Percentiles rank a stretch among this genome's conserved stretches.
These are phyloP conservation scores for Smittia aterrima DNA, from an alignment of 2,888 invertebrate species.

Conservation along the genomic window DNA sequence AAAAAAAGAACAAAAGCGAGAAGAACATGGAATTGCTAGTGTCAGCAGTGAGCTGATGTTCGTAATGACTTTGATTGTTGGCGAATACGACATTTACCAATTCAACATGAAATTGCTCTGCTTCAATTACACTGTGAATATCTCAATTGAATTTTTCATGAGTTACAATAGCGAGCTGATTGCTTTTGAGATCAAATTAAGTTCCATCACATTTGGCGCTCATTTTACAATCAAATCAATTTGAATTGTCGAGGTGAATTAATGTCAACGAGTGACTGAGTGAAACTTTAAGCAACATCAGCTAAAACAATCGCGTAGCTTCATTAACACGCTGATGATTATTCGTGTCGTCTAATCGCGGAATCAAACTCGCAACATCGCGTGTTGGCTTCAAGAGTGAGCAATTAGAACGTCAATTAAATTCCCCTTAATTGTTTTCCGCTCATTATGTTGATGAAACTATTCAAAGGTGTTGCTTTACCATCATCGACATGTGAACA, in stretches of 20 bases:
- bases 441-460: no score
- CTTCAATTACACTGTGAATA: background rate
- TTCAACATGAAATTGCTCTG: conserved; percentile 27
- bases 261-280: no score
- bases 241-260: background rate
- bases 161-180: background rate
- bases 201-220: background rate
- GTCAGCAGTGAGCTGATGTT: background rate
- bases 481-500: no score
- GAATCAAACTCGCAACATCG: no score
- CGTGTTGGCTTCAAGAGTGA: no score
- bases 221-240: conserved; percentile 3
- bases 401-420: no score
- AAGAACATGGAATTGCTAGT: background rate
- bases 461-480: no score
- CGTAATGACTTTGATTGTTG: background rate
- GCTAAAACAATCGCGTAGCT: no score
- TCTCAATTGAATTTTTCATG: background rate
- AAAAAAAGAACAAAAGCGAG: background rate
- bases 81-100: background rate
- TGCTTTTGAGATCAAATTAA: background rate
- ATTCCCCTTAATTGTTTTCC: no score
- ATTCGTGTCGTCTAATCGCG: no score
- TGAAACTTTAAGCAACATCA: no score
- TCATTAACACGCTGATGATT: no score